These are phyloP conservation scores for Andrena flavipes DNA, from an alignment of 2,888 invertebrate genomes.

Conservation along the genomic window DNA sequence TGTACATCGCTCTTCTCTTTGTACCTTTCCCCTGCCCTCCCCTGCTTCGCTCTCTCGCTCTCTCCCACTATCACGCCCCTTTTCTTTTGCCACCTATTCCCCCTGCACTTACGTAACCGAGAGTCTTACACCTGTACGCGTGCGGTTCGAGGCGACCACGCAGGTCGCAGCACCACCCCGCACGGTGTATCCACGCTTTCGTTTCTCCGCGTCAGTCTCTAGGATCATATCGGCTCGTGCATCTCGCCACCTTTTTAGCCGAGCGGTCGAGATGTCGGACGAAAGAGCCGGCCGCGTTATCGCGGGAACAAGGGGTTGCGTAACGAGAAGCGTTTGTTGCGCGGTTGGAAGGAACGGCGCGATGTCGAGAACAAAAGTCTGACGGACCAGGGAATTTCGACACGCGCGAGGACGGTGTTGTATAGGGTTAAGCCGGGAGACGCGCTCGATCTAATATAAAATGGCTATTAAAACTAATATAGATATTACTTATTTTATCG, in stretches of 20 bases:
- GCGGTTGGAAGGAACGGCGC: slow-evolving; percentile 7
- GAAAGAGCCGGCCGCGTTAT: not conserved
- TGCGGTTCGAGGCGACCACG: not conserved
- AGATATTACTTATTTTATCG: too few species aligned
- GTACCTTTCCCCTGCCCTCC: not conserved
- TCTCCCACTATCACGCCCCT: slow-evolving; percentile 30
- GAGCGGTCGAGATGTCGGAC: not conserved
- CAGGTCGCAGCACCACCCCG: slow-evolving; percentile 4
- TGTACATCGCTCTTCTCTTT: slow-evolving; percentile 34
- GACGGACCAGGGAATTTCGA: slow-evolving; percentile 51
- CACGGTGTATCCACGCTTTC: not conserved
- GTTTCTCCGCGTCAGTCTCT: not conserved
- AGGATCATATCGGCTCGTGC: not conserved
- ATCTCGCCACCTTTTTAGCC: too few species aligned
- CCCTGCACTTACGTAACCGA: slow-evolving; percentile 39
- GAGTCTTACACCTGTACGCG: slow-evolving; percentile 46
- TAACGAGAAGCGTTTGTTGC: slow-evolving; percentile 21
- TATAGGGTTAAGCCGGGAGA: too few species aligned
- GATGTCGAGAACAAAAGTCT: slow-evolving; percentile 55
- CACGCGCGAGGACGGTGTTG: slow-evolving; percentile 59
- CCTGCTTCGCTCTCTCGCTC: not conserved
- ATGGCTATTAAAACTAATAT: too few species aligned
- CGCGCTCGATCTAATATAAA: too few species aligned
- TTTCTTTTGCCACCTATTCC: slow-evolving; percentile 47
- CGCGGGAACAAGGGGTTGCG: not conserved